These are phyloP conservation scores for Cetoscarus ocellatus DNA, from an alignment of 2,797 vertebrate genomes.

Conservation along the genomic window DNA sequence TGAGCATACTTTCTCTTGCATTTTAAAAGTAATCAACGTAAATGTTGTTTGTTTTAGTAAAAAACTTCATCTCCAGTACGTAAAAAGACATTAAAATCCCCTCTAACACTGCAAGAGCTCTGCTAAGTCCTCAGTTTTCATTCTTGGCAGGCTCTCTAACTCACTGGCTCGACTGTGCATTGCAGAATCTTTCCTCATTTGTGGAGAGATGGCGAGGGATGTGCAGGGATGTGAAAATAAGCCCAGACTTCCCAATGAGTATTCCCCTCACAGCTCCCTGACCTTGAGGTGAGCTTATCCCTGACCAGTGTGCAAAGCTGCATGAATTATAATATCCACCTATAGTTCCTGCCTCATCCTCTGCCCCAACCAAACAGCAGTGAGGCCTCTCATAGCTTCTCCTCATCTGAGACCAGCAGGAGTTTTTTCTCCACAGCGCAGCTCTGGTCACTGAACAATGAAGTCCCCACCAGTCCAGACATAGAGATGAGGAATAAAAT, in stretches of 20 bases:
- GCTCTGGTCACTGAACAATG: slow-evolving; percentile 50
- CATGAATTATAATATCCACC: slow-evolving; percentile 83
- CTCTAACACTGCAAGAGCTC: slow-evolving; percentile 10
- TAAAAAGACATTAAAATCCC: slow-evolving; percentile 22
- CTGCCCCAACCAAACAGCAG: slow-evolving; percentile 63
- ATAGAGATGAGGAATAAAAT: slow-evolving; percentile 49
- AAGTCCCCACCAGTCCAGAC: slow-evolving; percentile 41
- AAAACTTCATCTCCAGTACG: slow-evolving; percentile 9
- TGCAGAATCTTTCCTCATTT: slow-evolving; percentile 62
- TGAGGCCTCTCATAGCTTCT: slow-evolving; percentile 51
- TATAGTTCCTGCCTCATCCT: slow-evolving; percentile 66
- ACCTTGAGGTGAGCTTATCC: slow-evolving; percentile 86
- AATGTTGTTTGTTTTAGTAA: slow-evolving; percentile 2
- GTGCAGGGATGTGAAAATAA: slow-evolving; percentile 75
- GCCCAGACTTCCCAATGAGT: slow-evolving; percentile 80
- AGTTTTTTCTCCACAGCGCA: slow-evolving; percentile 48
- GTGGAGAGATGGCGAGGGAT: slow-evolving; percentile 63
- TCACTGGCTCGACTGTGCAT: slow-evolving; percentile 39
- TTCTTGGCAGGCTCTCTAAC: slow-evolving; percentile 39
- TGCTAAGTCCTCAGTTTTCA: slow-evolving; percentile 25
- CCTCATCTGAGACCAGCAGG: slow-evolving; percentile 42
- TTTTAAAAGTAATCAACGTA: background rate
- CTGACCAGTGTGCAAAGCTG: slow-evolving; percentile 74
- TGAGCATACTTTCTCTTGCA: background rate
- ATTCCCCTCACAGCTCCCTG: slow-evolving; percentile 85